Conservation (phyloP, 2,113 vertebrate species). For the Neodontobutis hainanensis region DNA sequence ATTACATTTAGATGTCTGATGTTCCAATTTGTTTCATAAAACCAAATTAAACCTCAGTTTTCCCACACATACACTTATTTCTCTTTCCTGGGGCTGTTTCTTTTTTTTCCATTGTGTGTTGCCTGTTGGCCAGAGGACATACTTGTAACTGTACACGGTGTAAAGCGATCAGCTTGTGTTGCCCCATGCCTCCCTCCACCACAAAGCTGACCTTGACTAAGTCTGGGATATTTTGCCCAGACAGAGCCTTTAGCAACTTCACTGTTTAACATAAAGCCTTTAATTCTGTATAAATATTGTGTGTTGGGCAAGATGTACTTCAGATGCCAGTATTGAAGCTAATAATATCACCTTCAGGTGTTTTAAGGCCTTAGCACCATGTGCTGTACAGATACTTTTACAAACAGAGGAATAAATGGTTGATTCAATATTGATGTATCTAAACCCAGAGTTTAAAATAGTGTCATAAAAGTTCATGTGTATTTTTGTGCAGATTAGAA, state of each 20-base stretch:
- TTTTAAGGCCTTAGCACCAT: no score
- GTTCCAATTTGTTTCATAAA: no score
- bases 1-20: no score
- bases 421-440: no score
- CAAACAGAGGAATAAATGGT: no score
- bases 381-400: background rate
- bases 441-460: no score
- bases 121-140: slow-evolving; percentile 38
- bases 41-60: no score
- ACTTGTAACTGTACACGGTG: slow-evolving; percentile 48
- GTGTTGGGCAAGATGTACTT: background rate
- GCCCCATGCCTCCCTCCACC: slow-evolving; percentile 4
- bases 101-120: slow-evolving; percentile 3
- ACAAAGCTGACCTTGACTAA: slow-evolving; percentile 39
- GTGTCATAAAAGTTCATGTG: no score
- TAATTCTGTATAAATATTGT: background rate
- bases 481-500: no score
- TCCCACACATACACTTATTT: no score
- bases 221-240: slow-evolving; percentile 4
- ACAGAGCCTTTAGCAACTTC: background rate
- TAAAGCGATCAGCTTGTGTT: slow-evolving; percentile 35
- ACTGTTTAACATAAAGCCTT: background rate
- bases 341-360: background rate
- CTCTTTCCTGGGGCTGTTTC: background rate
- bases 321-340: background rate